phyloP scores from a whole-genome alignment of 2,113 vertebrate genomes.

The Polyodon spathula region DNA sequence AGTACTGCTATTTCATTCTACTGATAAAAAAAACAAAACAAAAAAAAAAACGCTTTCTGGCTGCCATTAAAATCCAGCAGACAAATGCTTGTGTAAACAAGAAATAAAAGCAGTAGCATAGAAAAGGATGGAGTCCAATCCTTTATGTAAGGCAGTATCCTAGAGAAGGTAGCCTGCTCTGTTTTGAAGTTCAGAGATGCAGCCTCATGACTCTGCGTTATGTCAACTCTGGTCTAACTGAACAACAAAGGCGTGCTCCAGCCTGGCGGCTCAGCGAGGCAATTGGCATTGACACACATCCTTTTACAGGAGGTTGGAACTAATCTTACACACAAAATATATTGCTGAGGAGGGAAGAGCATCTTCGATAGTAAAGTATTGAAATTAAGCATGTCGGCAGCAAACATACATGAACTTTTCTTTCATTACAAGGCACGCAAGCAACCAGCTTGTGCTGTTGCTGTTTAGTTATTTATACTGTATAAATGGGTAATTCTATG shows the following conservation, averaged over 20 bases:
- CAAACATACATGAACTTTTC: too few species aligned
- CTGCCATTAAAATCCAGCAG: too few species aligned
- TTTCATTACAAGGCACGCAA: too few species aligned
- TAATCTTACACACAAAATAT: slow-evolving; percentile 20
- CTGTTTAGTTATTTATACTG: too few species aligned
- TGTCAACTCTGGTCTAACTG: not conserved
- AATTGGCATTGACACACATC: slow-evolving; percentile 27
- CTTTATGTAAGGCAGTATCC: not conserved
- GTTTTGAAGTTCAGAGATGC: not conserved
- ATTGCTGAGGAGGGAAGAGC: not conserved
- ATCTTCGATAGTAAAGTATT: too few species aligned
- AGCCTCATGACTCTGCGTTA: not conserved
- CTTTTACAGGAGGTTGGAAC: slow-evolving; percentile 20
- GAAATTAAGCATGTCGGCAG: too few species aligned
- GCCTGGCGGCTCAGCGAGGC: slow-evolving; percentile 21
- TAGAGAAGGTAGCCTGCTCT: not conserved
- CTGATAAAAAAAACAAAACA: too few species aligned
- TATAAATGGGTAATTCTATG: too few species aligned
- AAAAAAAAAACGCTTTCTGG: too few species aligned
- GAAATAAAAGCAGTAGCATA: not conserved
- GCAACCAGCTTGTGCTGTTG: too few species aligned
- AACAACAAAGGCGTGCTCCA: slow-evolving; percentile 1
- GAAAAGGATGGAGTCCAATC: not conserved
- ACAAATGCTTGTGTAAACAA: too few species aligned
- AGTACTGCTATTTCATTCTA: too few species aligned